A percentile compares a stretch with the other conserved stretches of the same genome.
These are phyloP conservation scores for Aphaenogaster ashmeadi DNA, from an alignment of 1,140 invertebrate genomes.

Conservation along the genomic window DNA sequence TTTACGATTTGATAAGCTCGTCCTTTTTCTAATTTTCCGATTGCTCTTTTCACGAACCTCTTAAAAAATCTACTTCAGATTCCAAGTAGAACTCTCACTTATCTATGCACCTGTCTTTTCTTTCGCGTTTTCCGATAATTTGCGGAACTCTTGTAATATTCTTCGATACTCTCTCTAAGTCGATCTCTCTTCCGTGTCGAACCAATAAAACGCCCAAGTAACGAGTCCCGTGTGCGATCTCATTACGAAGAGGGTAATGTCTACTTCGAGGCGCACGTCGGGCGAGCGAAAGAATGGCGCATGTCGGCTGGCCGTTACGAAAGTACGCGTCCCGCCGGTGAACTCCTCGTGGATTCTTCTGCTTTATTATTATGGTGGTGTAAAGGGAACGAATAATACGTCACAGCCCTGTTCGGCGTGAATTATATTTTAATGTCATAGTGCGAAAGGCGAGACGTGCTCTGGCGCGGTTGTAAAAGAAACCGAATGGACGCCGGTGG, in stretches of 20 bases:
- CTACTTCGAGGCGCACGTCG: slow-evolving; percentile 33
- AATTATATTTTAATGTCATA: slow-evolving; percentile 60
- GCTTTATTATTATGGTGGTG: slow-evolving; percentile 55
- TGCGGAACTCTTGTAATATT: slow-evolving; percentile 30
- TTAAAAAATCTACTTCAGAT: neutral
- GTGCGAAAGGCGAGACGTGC: slow-evolving; percentile 32
- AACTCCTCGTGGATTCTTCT: slow-evolving; percentile 31
- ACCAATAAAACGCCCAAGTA: slow-evolving; percentile 34
- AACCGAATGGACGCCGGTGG: slow-evolving; percentile 16
- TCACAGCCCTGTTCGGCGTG: slow-evolving; percentile 32
- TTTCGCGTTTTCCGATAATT: slow-evolving; percentile 37
- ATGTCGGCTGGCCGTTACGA: slow-evolving; percentile 41
- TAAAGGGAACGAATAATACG: slow-evolving; percentile 55
- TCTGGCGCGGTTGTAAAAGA: slow-evolving; percentile 40
- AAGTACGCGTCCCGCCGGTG: neutral
- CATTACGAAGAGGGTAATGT: slow-evolving; percentile 54
- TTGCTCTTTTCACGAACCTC: neutral
- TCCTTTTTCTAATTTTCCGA: slow-evolving; percentile 17
- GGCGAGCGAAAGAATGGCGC: slow-evolving; percentile 52
- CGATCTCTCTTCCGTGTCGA: neutral
- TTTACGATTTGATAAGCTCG: neutral
- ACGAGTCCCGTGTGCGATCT: slow-evolving; percentile 55
- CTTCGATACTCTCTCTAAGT: slow-evolving; percentile 26
- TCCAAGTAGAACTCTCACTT: neutral
- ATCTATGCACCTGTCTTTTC: slow-evolving; percentile 5